Evolutionary conservation across 2,888 invertebrate genomes (phyloP).

Genomic region (Stenolophus ochropezus): DNA sequence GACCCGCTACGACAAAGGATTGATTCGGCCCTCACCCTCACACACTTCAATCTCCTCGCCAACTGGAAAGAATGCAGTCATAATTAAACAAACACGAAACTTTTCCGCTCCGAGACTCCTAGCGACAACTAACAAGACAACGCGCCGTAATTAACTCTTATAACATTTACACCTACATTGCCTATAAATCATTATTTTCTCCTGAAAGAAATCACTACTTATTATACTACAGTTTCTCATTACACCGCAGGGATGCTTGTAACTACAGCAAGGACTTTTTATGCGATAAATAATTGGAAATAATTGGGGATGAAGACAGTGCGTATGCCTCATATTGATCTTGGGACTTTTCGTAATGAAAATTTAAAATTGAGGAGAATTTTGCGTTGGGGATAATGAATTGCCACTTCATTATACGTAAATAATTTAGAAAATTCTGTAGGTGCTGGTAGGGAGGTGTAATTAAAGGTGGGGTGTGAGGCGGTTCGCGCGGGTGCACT

Average conservation of each 20-base stretch:
- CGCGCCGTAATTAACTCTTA: constrained; percentile 65
- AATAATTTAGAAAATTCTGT: constrained; percentile 18
- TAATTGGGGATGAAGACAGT: no score
- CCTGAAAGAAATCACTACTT: not conserved
- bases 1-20: constrained; percentile 48
- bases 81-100: constrained; percentile 29
- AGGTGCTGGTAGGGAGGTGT: not conserved
- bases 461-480: constrained; percentile 15
- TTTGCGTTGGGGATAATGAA: not conserved
- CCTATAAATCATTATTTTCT: constrained; percentile 24
- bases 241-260: not conserved
- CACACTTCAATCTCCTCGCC: constrained; percentile 16
- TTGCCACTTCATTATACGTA: constrained; percentile 14
- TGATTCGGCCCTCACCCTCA: constrained; percentile 39
- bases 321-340: not conserved
- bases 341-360: not conserved
- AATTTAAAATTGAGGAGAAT: not conserved
- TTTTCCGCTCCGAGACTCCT: constrained; percentile 10
- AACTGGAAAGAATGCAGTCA: not conserved
- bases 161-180: constrained; percentile 29
- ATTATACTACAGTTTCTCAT: not conserved
- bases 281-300: no score
- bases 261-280: not conserved
- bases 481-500: constrained; percentile 58
- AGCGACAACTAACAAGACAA: constrained; percentile 59